These are phyloP conservation scores for Symphodus melops DNA, from an alignment of 2,113 vertebrate genomes.

Conservation along the genomic window DNA sequence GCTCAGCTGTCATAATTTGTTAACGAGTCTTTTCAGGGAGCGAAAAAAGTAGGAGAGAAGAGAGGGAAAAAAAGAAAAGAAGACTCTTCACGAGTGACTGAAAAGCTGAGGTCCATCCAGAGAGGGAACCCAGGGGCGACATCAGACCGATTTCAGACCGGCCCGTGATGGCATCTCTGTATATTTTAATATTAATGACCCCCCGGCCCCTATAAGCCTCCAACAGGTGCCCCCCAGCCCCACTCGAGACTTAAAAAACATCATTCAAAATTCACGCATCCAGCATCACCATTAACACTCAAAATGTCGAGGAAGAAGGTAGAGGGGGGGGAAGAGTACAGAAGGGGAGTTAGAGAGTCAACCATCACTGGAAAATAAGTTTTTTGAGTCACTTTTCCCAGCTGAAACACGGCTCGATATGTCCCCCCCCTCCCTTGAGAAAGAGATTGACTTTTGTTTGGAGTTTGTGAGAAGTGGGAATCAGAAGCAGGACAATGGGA, in stretches of 20 bases:
- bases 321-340: constrained; percentile 57
- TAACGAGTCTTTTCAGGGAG: constrained; percentile 84
- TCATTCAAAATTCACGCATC: constrained; percentile 61
- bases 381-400: constrained; percentile 92
- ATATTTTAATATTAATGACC: constrained; percentile 89
- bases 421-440: constrained; percentile 88
- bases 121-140: constrained; percentile 83
- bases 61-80: constrained; percentile 75
- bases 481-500: constrained; percentile 99
- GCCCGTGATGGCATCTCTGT: constrained; percentile 88
- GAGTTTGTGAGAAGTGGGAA: constrained; percentile 99
- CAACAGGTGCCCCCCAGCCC: constrained; percentile 82
- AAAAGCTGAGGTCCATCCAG: constrained; percentile 81
- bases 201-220: constrained; percentile 72
- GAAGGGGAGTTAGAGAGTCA: constrained; percentile 77
- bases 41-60: constrained; percentile 74
- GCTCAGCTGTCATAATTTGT: constrained; percentile 89
- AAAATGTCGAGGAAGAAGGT: constrained; percentile 65
- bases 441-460: constrained; percentile 99
- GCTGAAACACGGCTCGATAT: constrained; percentile 91
- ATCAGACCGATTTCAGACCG: constrained; percentile 88
- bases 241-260: constrained; percentile 65
- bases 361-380: constrained; percentile 74
- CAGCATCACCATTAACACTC: constrained; percentile 38
- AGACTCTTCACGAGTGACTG: constrained; percentile 80